These are phyloP conservation scores for Capreolus pygargus DNA, from an alignment of 2,113 vertebrate species.

Conservation along the genomic window DNA sequence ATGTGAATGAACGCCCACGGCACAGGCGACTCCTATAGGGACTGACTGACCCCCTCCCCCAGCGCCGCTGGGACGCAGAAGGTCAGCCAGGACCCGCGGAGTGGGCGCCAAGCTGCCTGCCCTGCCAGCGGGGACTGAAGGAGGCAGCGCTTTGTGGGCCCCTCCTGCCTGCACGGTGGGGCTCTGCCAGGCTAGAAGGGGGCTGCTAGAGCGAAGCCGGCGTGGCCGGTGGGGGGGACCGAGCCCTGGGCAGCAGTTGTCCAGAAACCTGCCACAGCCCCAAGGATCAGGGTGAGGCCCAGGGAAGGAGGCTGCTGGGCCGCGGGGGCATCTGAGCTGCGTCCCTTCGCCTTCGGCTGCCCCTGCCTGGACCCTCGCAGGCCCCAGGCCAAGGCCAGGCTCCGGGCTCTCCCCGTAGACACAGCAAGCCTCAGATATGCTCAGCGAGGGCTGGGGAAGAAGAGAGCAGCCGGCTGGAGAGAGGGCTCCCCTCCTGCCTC, in stretches of 20 bases:
- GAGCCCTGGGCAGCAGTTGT: background rate
- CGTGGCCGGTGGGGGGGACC: background rate
- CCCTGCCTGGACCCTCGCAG: background rate
- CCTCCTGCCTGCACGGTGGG: background rate
- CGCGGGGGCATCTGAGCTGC: rapidly evolving
- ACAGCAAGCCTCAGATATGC: background rate
- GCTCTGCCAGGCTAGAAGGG: background rate
- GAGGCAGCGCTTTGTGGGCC: background rate
- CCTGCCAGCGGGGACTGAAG: background rate
- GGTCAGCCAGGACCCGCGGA: background rate
- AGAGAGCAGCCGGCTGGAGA: rapidly evolving
- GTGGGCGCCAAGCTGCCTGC: background rate
- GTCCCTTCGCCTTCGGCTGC: background rate
- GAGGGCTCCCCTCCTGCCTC: background rate
- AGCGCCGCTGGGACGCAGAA: background rate
- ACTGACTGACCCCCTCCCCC: background rate
- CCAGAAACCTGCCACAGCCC: background rate
- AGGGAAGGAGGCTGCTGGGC: background rate
- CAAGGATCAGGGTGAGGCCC: background rate
- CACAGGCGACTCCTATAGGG: background rate
- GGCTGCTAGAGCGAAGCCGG: background rate
- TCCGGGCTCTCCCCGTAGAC: background rate
- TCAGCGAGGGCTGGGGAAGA: background rate
- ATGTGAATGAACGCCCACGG: conserved; percentile 27
- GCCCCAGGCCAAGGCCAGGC: background rate